Evolutionary conservation across 1,140 invertebrate species (phyloP).

Genomic region (Spodoptera frugiperda): DNA sequence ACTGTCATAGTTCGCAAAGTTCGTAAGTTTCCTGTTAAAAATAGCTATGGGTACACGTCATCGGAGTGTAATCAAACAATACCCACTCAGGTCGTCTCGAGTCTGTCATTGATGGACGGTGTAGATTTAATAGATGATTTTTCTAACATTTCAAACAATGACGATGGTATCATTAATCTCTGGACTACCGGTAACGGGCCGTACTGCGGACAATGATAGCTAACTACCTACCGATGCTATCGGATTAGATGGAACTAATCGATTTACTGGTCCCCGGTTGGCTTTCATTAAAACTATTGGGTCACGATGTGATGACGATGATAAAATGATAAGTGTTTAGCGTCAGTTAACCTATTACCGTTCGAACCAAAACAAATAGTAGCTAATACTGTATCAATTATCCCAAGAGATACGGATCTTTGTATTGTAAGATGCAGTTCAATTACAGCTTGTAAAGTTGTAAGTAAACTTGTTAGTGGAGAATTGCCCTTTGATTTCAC

Average conservation of each 20-base stretch:
- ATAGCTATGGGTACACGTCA: slow-evolving; percentile 52
- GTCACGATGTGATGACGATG: slow-evolving; percentile 62
- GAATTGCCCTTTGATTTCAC: slow-evolving; percentile 35
- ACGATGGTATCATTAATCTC: slow-evolving; percentile 71
- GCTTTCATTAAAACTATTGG: slow-evolving; percentile 74
- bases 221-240: slow-evolving; percentile 71
- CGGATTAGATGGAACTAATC: slow-evolving; percentile 71
- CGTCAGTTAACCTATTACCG: slow-evolving; percentile 55
- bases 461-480: slow-evolving; percentile 31
- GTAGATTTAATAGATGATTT: slow-evolving; percentile 71
- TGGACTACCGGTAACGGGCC: slow-evolving; percentile 70
- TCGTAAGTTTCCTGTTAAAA: slow-evolving; percentile 50
- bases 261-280: slow-evolving; percentile 63
- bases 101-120: slow-evolving; percentile 66
- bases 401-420: slow-evolving; percentile 25
- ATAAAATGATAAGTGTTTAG: slow-evolving; percentile 64
- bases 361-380: slow-evolving; percentile 41
- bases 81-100: slow-evolving; percentile 58
- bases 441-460: slow-evolving; percentile 35
- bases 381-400: slow-evolving; percentile 44
- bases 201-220: slow-evolving; percentile 65
- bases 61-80: slow-evolving; percentile 58
- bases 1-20: slow-evolving; percentile 53
- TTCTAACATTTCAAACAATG: slow-evolving; percentile 75
- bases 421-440: slow-evolving; percentile 32